These are phyloP conservation scores for Paguma larvata DNA, from an alignment of 2,797 vertebrate genomes.

Conservation along the genomic window DNA sequence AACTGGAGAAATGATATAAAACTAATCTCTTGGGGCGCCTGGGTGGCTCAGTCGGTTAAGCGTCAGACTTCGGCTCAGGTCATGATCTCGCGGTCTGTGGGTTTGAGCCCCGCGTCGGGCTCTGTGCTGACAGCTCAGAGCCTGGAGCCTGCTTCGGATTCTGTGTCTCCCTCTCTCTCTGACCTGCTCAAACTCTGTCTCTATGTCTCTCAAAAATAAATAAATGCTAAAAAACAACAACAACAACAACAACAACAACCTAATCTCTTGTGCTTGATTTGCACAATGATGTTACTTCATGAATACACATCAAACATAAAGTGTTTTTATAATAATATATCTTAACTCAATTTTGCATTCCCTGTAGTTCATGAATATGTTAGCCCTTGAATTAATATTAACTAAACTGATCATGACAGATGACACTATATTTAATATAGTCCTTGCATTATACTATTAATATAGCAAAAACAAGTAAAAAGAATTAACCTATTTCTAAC, in stretches of 20 bases:
- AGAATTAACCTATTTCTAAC: conserved; percentile 31
- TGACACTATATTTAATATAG: not conserved
- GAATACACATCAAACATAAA: not conserved
- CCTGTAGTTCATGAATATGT: not conserved
- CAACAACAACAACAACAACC: too few species aligned
- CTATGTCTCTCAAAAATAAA: too few species aligned
- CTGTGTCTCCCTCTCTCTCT: too few species aligned
- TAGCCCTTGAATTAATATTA: not conserved
- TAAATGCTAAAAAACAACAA: too few species aligned
- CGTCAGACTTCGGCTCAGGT: too few species aligned
- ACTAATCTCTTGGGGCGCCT: too few species aligned
- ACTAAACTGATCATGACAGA: not conserved
- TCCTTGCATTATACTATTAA: not conserved
- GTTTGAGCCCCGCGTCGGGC: too few species aligned
- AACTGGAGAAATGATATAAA: not conserved
- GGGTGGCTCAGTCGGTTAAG: too few species aligned
- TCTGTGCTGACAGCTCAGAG: too few species aligned
- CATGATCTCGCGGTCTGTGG: too few species aligned
- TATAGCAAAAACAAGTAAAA: not conserved
- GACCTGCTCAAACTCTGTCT: too few species aligned
- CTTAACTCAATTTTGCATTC: not conserved
- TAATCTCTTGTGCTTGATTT: conserved; percentile 6
- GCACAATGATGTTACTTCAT: not conserved
- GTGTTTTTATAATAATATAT: not conserved
- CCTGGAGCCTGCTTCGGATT: too few species aligned